A percentile compares a stretch with the other conserved stretches of the same genome.
Conservation (phyloP, 2,113 vertebrate species). For the Ia io region DNA sequence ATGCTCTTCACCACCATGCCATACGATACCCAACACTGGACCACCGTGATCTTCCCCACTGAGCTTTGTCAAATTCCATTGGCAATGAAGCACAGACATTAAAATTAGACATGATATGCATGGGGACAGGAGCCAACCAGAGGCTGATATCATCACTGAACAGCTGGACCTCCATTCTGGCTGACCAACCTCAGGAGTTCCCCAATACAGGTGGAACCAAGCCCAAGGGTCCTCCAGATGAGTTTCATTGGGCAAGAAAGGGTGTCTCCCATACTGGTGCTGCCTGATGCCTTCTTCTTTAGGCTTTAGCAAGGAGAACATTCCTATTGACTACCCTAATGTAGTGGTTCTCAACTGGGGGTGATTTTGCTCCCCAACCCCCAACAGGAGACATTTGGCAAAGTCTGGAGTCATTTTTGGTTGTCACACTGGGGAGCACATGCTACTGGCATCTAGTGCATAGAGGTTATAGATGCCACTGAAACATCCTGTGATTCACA, state of each 20-base stretch:
- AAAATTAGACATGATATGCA: conserved; percentile 72
- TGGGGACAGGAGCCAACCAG: conserved; percentile 65
- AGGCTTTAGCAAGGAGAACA: not conserved
- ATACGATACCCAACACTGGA: not conserved
- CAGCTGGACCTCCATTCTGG: conserved; percentile 75
- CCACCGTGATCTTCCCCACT: not conserved
- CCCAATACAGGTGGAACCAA: conserved; percentile 65
- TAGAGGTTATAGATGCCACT: not conserved
- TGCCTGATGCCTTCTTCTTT: conserved; percentile 44
- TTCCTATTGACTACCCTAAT: not conserved
- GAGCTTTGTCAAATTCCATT: conserved; percentile 40
- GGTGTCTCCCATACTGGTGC: not conserved
- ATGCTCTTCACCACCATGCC: not conserved
- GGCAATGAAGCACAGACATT: conserved; percentile 58
- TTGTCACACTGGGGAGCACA: not conserved
- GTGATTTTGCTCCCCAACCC: not conserved
- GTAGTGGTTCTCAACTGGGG: not conserved
- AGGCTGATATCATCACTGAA: conserved; percentile 70
- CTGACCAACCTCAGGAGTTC: conserved; percentile 73
- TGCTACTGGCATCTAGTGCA: not conserved
- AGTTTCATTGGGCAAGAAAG: not conserved
- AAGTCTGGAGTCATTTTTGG: not conserved
- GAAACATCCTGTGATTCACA: not conserved
- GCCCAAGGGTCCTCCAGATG: conserved; percentile 49
- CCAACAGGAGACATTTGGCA: not conserved